Base-by-base conservation (phyloP, 2,888 invertebrate species). In the Cosmia trapezina region DNA sequence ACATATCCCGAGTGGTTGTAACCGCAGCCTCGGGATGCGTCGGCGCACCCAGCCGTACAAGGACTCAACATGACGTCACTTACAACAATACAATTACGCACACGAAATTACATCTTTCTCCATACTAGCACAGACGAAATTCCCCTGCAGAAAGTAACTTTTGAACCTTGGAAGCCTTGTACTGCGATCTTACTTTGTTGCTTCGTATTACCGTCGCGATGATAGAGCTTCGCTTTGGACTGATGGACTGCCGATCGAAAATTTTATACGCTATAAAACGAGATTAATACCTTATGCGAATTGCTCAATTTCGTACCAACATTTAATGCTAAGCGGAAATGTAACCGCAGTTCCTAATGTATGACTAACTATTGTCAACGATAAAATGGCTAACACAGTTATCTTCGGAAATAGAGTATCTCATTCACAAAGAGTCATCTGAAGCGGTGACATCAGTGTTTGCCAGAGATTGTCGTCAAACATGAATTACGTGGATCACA, bases 1-100 rank as follows among this genome's bases (percentile, higher is more conserved):
- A 95, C 89, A 86, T 90, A 93, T 94, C 93, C 93, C 85, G 88
- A 93, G 93, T 93, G 90, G 94, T 92, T 93, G 95, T 94, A 95
- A 94, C 93, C 92, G 89, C 92, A 96, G 91, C 92, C 93, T 88
- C 93, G 91, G 91, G 94, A 93, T 93, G 93, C 92, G 92, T 90
- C 91, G 89, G 86, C 83, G 92, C 95, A 94, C 88, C 95, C 88
- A 89, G 92, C 93, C 94, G 94, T 94, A 91, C 95, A 96, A 96
- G 96, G 96, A 92, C 96, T 92, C 87, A 49, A 78, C 84, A 82
- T 93, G 91, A 93, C 93, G 93, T 94, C 94, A 94, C 87, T 78
- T 83, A 78, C 89, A 87, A 85, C 91, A 91, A 91, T 85, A 79
- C 73, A 73, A 81, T 86, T 87, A 87, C 91, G 88, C 80, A 83